Percentiles rank a stretch among this genome's conserved stretches.
Evolutionary conservation across 2,888 invertebrate genomes (phyloP).

Genomic region (Synanthedon tipuliformis): DNA sequence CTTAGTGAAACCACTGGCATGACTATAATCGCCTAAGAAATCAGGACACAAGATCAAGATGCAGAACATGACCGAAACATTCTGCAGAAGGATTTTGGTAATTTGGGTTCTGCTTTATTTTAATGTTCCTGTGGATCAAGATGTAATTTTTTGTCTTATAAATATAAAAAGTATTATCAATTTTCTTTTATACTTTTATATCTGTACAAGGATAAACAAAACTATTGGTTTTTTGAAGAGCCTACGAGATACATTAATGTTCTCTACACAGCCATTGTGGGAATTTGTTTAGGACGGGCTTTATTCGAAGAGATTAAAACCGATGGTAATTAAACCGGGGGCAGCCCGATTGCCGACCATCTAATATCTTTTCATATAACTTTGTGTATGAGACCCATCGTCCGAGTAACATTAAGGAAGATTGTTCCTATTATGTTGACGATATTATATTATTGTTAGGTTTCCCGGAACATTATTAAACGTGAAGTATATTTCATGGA

Average conservation of each 20-base stretch:
- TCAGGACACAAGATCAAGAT: too few relatives aligned
- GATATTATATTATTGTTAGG: background rate
- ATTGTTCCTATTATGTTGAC: background rate
- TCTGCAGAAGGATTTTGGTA: too few relatives aligned
- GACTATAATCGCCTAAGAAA: too few relatives aligned
- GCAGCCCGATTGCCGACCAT: background rate
- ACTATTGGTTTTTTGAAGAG: too few relatives aligned
- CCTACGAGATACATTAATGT: conserved; percentile 9
- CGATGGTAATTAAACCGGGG: conserved; percentile 11
- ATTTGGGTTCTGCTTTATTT: too few relatives aligned
- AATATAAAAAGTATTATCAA: too few relatives aligned
- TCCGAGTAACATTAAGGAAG: background rate
- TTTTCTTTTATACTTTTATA: too few relatives aligned
- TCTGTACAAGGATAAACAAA: too few relatives aligned
- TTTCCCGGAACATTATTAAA: background rate
- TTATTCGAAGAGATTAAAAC: conserved; percentile 25
- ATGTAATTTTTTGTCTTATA: too few relatives aligned
- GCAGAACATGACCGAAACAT: too few relatives aligned
- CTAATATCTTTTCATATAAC: background rate
- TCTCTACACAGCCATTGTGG: conserved; percentile 12
- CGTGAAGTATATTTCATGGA: background rate
- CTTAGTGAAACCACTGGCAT: too few relatives aligned
- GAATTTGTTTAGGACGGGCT: conserved; percentile 30
- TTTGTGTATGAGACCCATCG: background rate
- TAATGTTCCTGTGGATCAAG: too few relatives aligned